A percentile compares a stretch with the other conserved stretches of the same genome.
Conservation (phyloP, 2,113 vertebrate species). For the Vanacampus margaritifer region DNA sequence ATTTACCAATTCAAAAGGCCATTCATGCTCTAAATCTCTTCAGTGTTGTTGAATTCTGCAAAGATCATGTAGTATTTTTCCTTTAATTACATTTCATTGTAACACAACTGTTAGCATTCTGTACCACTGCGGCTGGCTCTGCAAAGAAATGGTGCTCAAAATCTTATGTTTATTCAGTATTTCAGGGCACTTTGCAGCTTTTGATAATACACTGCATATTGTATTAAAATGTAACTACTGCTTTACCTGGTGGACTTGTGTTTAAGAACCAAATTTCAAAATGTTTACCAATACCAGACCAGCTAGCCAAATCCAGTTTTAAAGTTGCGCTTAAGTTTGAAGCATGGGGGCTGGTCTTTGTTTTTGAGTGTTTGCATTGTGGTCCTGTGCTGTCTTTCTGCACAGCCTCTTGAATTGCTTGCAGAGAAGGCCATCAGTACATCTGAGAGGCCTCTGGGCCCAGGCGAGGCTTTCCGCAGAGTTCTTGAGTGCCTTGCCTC, state of each 20-base stretch:
- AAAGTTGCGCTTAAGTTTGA: neutral
- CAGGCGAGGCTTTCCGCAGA: slow-evolving; percentile 87
- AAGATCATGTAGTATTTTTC: no score
- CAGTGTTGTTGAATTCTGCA: no score
- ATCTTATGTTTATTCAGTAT: no score
- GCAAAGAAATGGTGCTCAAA: no score
- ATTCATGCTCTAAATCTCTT: no score
- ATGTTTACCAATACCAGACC: no score
- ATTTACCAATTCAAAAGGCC: no score
- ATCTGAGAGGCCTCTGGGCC: slow-evolving; percentile 85
- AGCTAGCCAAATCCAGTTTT: neutral
- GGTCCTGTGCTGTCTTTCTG: slow-evolving; percentile 3
- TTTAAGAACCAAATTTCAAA: neutral
- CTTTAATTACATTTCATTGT: no score
- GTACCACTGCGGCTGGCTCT: no score
- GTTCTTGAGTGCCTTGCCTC: slow-evolving; percentile 93
- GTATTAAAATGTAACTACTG: neutral
- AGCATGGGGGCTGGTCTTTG: neutral
- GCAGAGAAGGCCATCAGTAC: slow-evolving; percentile 92
- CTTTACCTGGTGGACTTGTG: neutral
- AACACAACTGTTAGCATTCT: no score
- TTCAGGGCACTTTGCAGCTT: neutral
- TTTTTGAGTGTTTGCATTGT: neutral
- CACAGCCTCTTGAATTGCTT: slow-evolving; percentile 87
- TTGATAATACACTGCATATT: neutral